A percentile compares a stretch with the other conserved stretches of the same genome.
These are phyloP conservation scores for Oncorhynchus mykiss DNA, from an alignment of 2,113 vertebrate species.

Conservation along the genomic window DNA sequence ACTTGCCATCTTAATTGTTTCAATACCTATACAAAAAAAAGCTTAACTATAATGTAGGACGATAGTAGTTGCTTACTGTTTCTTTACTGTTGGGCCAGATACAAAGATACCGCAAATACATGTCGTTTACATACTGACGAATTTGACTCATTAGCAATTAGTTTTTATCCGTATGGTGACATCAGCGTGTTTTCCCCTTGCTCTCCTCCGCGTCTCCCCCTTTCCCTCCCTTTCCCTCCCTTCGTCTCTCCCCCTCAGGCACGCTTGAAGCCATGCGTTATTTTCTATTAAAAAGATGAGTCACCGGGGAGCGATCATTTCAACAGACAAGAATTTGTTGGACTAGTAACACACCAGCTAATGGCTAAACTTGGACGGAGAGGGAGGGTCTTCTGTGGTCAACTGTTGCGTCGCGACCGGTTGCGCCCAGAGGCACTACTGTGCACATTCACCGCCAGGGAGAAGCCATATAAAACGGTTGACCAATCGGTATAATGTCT, in stretches of 20 bases:
- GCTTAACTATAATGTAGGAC: background rate
- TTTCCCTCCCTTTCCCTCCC: too few relatives aligned
- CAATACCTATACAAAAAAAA: background rate
- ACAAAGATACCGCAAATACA: background rate
- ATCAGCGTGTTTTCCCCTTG: constrained; percentile 42
- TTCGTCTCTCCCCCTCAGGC: background rate
- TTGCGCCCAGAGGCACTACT: constrained; percentile 36
- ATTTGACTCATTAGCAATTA: constrained; percentile 28
- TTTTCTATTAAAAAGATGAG: constrained; percentile 72
- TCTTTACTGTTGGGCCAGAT: background rate
- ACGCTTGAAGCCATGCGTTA: constrained; percentile 45
- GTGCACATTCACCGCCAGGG: constrained; percentile 19
- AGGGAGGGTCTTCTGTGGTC: constrained; percentile 54
- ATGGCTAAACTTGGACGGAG: constrained; percentile 57
- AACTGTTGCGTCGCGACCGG: constrained; percentile 59
- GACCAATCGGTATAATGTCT: constrained; percentile 15
- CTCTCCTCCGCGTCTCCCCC: background rate
- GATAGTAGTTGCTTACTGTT: background rate
- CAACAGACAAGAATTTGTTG: constrained; percentile 6
- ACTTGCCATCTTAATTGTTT: constrained; percentile 8
- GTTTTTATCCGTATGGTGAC: constrained; percentile 61
- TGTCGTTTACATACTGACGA: constrained; percentile 1
- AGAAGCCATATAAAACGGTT: constrained; percentile 58
- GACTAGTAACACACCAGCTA: constrained; percentile 32
- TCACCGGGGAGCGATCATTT: constrained; percentile 50